Percentiles rank a stretch among this genome's conserved stretches.
Conservation (phyloP, 2,888 invertebrate genomes). For the Papilio protenor region DNA sequence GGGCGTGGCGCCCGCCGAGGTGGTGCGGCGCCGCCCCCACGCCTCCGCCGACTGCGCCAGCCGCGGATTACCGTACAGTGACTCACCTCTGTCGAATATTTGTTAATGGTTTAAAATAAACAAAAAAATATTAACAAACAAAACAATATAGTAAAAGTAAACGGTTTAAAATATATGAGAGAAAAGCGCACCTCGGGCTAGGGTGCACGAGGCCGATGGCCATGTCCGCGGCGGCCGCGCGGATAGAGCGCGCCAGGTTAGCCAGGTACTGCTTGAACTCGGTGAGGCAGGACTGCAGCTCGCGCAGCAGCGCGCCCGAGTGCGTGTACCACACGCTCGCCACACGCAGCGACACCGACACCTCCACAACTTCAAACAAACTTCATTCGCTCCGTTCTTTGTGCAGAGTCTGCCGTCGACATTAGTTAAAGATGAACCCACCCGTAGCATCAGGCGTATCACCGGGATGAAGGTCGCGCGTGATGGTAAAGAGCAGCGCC, state of each 20-base stretch:
- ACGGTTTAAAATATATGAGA: not conserved
- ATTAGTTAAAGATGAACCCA: constrained; percentile 45
- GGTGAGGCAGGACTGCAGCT: constrained; percentile 94
- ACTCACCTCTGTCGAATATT: constrained; percentile 72
- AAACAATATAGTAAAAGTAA: too few species aligned
- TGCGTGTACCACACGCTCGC: constrained; percentile 98
- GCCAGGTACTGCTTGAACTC: constrained; percentile 95
- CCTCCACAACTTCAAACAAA: constrained; percentile 61
- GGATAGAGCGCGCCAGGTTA: constrained; percentile 93
- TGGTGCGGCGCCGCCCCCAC: constrained; percentile 74
- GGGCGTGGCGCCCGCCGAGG: constrained; percentile 70
- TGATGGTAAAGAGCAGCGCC: constrained; percentile 49
- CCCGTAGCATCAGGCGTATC: constrained; percentile 58
- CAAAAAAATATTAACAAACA: too few species aligned
- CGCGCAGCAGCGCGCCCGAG: constrained; percentile 93
- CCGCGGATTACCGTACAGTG: constrained; percentile 83
- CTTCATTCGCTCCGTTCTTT: not conserved
- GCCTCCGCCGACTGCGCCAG: constrained; percentile 77
- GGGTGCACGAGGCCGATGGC: constrained; percentile 94
- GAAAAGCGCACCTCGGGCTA: constrained; percentile 50
- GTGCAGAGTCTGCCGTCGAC: not conserved
- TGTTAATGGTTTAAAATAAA: too few species aligned
- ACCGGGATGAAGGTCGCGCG: constrained; percentile 46
- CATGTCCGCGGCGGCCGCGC: constrained; percentile 96
- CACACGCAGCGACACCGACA: constrained; percentile 84